Evolutionary conservation across 2,113 vertebrate genomes (phyloP).

Genomic region (Elgaria multicarinata): DNA sequence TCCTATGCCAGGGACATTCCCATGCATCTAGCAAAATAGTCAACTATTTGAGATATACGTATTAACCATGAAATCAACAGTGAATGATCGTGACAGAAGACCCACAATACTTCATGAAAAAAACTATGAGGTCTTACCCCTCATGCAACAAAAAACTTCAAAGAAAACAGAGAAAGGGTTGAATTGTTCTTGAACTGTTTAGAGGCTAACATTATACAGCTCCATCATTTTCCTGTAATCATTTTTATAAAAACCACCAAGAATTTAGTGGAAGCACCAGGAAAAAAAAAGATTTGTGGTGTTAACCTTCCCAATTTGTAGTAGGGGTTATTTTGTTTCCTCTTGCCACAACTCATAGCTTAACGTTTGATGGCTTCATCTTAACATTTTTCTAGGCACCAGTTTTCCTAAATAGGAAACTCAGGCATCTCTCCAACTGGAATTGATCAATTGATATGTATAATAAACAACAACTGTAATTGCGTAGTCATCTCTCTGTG

Average conservation of each 20-base stretch:
- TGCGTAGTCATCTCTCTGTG: constrained; percentile 41
- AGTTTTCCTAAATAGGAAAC: background rate
- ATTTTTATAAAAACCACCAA: background rate
- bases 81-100: no score
- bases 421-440: constrained; percentile 6
- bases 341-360: background rate
- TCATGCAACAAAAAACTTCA: background rate
- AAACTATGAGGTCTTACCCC: background rate
- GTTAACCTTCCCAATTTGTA: background rate
- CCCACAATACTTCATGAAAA: background rate
- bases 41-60: background rate
- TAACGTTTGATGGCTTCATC: background rate
- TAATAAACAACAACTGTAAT: constrained; percentile 32
- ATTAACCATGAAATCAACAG: no score
- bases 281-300: background rate
- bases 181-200: background rate
- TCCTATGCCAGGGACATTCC: background rate
- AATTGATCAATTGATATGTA: constrained; percentile 15
- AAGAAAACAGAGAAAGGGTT: background rate
- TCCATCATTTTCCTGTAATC: background rate
- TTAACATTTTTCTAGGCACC: background rate
- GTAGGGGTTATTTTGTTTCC: background rate
- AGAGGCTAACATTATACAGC: background rate
- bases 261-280: background rate
- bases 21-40: background rate